phyloP scores from a whole-genome alignment of 2,888 invertebrate genomes.

The Ephialtes manifestator region DNA sequence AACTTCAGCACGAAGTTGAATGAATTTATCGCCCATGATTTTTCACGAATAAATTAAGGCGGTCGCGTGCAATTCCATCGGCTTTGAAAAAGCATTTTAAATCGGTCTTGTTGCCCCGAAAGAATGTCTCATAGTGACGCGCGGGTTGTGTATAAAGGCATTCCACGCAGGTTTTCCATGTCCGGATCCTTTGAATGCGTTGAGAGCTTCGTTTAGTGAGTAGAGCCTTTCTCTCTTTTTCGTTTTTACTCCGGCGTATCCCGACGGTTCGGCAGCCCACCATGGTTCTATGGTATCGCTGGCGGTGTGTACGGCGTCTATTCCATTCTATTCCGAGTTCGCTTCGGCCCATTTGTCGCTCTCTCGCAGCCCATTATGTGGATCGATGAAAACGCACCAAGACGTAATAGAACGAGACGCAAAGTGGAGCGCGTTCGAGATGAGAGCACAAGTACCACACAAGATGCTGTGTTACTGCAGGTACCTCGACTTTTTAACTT shows the following conservation, averaged over 20 bases:
- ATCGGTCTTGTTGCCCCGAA: conserved; percentile 77
- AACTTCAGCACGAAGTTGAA: conserved; percentile 33
- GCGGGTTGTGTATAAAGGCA: conserved; percentile 81
- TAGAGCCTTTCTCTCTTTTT: conserved; percentile 45
- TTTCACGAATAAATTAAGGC: conserved; percentile 52
- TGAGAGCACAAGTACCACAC: conserved; percentile 27
- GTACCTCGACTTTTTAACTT: conserved; percentile 26
- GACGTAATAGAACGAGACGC: conserved; percentile 43
- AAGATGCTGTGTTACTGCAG: conserved; percentile 34
- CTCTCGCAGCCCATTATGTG: conserved; percentile 66
- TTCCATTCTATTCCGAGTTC: conserved; percentile 63
- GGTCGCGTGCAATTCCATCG: conserved; percentile 59
- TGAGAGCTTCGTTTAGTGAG: conserved; percentile 41
- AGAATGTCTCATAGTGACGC: conserved; percentile 84
- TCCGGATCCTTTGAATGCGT: conserved; percentile 42
- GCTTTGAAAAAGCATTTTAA: conserved; percentile 69
- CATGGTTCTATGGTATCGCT: conserved; percentile 32
- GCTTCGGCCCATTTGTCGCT: conserved; percentile 57
- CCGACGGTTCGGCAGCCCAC: conserved; percentile 31
- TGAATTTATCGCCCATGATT: conserved; percentile 34
- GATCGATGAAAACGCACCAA: conserved; percentile 64
- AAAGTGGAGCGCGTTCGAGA: conserved; percentile 14
- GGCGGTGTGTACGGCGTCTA: conserved; percentile 24
- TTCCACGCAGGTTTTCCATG: conserved; percentile 77
- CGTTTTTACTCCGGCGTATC: conserved; percentile 44